Evolutionary conservation across 2,113 vertebrate species (phyloP).

Genomic region (Mystacornis crossleyi): DNA sequence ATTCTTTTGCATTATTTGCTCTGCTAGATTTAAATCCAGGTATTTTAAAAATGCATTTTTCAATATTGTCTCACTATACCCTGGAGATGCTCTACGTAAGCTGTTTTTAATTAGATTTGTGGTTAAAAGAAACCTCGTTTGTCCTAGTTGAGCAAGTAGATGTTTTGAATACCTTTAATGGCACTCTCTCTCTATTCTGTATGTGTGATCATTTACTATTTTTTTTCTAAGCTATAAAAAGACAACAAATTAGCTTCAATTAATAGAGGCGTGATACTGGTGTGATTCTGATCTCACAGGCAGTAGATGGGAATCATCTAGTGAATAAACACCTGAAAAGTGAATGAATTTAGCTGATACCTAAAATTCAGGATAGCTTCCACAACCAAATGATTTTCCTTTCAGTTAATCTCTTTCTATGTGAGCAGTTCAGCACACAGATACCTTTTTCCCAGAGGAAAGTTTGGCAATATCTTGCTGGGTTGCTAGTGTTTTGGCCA

Average conservation of each 20-base stretch:
- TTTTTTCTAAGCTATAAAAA: constrained; percentile 1
- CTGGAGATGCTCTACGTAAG: background rate
- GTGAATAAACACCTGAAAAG: background rate
- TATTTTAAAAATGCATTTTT: background rate
- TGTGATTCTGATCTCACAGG: background rate
- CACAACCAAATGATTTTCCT: background rate
- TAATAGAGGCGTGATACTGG: background rate
- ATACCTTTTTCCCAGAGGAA: background rate
- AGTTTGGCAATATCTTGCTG: background rate
- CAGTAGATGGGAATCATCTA: background rate
- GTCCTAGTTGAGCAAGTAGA: background rate
- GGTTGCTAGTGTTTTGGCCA: background rate
- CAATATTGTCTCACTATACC: background rate
- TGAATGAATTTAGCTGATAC: background rate
- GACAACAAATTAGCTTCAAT: background rate
- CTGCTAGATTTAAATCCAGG: background rate
- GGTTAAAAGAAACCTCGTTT: background rate
- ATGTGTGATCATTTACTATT: background rate
- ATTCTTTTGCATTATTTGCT: background rate
- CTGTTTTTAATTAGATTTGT: constrained; percentile 34
- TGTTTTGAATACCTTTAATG: background rate
- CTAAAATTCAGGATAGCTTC: background rate
- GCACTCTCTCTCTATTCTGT: background rate
- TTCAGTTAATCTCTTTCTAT: background rate
- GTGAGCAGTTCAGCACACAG: background rate